Evolutionary conservation across 2,113 vertebrate species (phyloP).

Genomic region (Melospiza georgiana): DNA sequence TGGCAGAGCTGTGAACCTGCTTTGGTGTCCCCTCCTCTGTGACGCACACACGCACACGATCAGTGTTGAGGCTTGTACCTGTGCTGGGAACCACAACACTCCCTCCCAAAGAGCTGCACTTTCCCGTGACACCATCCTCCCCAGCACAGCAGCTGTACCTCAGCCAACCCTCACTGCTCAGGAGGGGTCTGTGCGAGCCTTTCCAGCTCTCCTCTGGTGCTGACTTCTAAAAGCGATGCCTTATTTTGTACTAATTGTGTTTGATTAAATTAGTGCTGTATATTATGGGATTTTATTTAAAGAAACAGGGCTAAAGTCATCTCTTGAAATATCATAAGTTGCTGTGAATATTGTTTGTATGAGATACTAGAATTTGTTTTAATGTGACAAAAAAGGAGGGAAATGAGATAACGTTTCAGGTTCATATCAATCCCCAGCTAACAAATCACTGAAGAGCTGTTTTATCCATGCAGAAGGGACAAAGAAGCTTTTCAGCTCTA

Average conservation of each 20-base stretch:
- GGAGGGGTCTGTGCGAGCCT: slow-evolving; percentile 48
- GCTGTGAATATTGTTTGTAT: slow-evolving; percentile 72
- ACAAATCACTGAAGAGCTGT: slow-evolving; percentile 24
- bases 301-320: slow-evolving; percentile 81
- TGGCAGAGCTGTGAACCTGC: slow-evolving; percentile 45
- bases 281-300: slow-evolving; percentile 70
- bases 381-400: slow-evolving; percentile 51
- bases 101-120: slow-evolving; percentile 67
- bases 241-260: slow-evolving; percentile 85
- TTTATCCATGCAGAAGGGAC: slow-evolving; percentile 22
- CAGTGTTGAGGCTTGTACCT: slow-evolving; percentile 47
- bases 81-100: slow-evolving; percentile 29
- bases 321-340: slow-evolving; percentile 62
- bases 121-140: neutral
- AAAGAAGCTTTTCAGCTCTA: neutral
- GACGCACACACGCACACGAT: neutral
- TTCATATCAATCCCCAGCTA: slow-evolving; percentile 56
- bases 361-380: slow-evolving; percentile 48
- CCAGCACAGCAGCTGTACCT: slow-evolving; percentile 7
- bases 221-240: slow-evolving; percentile 88
- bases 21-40: slow-evolving; percentile 43
- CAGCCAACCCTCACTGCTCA: neutral
- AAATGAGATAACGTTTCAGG: slow-evolving; percentile 37
- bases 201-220: slow-evolving; percentile 81
- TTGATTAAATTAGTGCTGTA: slow-evolving; percentile 70